Evolutionary conservation across 1,140 invertebrate genomes (phyloP), one percentile per base, ranked within the genome.

Genomic region (Philotrypesis tridentata): DNA sequence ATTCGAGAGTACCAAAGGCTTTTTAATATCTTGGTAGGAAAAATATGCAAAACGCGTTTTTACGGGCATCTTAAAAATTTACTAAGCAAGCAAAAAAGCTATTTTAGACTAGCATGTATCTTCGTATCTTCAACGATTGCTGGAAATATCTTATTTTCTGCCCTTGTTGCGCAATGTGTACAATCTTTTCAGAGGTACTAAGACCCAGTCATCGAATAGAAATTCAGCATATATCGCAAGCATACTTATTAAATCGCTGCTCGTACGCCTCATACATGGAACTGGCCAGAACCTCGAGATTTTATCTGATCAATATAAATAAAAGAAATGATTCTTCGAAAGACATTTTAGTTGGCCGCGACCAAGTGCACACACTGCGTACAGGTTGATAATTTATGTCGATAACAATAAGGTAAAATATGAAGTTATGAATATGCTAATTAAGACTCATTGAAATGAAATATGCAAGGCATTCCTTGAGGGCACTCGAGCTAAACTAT

Each of bases 371-470:
- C 17, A 21, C 48, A 21, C 0, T 4, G 21, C 14, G 14, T 25
- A 5, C 27, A 11, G n/a, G 23, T 65, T 11, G 31, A 48, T 48
- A 8, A 7, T 43, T 8, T 29, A 48, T 67, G 11, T 23, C 37
- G 61, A 33, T 73, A 55, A 73, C 40, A 73, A 73, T 73, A 60
- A 27, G n/a, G 33, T 48, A 73, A 48, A 73, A 48, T 48, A 55
- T 55, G 25, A 33, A 33, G n/a, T 80, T 80, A 61, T 63, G 33
- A 63, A 80, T 63, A 43, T 63, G 48, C 68, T 73, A 80, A 80
- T 80, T 80, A 68, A 55, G 70, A 11, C 48, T 72, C 25, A 55
- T 33, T 23, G 31, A 73, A 63, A 80, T 61, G 1, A 73, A 60
- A 71, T 33, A 37, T 60, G 25, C 14, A 37, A 55, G 29, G 23